A percentile compares a stretch with the other conserved stretches of the same genome.
These are phyloP conservation scores for Gastrophryne carolinensis DNA, from an alignment of 2,797 vertebrate species.

Conservation along the genomic window DNA sequence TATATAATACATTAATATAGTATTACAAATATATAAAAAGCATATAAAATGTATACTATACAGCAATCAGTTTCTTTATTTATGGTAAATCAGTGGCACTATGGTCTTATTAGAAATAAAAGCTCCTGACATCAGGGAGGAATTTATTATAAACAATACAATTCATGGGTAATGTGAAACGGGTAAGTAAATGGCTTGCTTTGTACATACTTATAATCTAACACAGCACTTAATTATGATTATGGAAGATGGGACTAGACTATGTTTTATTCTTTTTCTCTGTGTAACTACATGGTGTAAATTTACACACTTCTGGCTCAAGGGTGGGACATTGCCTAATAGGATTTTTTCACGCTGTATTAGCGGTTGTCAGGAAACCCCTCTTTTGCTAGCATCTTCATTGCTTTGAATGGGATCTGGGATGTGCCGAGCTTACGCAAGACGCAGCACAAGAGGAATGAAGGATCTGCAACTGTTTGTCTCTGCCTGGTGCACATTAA, in stretches of 20 bases:
- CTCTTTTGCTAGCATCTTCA: not conserved
- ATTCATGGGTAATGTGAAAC: not conserved
- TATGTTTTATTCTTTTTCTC: not conserved
- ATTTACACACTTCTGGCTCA: not conserved
- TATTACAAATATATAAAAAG: no score
- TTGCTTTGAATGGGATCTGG: no score
- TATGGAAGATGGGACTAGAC: not conserved
- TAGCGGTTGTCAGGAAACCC: not conserved
- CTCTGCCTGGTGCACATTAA: not conserved
- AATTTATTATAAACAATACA: not conserved
- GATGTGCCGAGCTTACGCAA: not conserved
- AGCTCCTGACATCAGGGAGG: not conserved
- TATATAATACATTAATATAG: no score
- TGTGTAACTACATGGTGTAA: not conserved
- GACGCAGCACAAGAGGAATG: not conserved
- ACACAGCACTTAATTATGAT: not conserved
- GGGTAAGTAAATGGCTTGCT: not conserved
- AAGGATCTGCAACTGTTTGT: not conserved
- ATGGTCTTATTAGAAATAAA: not conserved
- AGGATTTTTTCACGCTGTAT: constrained; percentile 11
- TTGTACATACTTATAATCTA: not conserved
- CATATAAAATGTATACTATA: no score
- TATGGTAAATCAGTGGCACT: not conserved
- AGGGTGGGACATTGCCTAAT: not conserved
- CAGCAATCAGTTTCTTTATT: not conserved